These are phyloP conservation scores for Coluber constrictor DNA, from an alignment of 2,797 vertebrate genomes.

Conservation along the genomic window DNA sequence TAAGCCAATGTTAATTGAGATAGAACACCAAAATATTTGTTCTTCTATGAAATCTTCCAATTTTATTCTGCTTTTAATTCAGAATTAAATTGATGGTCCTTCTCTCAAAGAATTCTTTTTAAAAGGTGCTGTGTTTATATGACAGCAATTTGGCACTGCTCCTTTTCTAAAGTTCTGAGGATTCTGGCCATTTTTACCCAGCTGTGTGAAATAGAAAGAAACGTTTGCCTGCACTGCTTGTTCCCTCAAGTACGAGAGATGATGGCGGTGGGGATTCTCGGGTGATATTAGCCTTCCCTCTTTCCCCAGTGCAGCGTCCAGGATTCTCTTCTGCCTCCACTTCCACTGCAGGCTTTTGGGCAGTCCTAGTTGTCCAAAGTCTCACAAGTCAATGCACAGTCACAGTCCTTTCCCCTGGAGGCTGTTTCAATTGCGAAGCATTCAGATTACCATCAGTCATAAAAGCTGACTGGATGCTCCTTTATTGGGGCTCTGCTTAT, in stretches of 20 bases:
- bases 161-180: neutral
- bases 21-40: neutral
- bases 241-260: neutral
- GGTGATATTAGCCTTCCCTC: neutral
- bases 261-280: neutral
- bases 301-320: neutral
- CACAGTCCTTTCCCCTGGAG: neutral
- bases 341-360: neutral
- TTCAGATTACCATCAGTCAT: neutral
- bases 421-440: neutral
- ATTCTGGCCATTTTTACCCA: neutral
- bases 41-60: neutral
- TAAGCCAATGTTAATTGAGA: neutral
- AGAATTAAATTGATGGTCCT: neutral
- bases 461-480: neutral
- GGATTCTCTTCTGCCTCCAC: neutral
- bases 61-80: neutral
- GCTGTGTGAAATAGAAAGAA: neutral
- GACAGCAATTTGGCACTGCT: neutral
- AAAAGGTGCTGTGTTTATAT: neutral
- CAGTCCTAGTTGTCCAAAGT: neutral
- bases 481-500: neutral
- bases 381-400: neutral
- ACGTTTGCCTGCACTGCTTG: neutral
- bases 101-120: neutral